phyloP scores from a whole-genome alignment of 2,888 invertebrate species.

The Endomychus coccineus region DNA sequence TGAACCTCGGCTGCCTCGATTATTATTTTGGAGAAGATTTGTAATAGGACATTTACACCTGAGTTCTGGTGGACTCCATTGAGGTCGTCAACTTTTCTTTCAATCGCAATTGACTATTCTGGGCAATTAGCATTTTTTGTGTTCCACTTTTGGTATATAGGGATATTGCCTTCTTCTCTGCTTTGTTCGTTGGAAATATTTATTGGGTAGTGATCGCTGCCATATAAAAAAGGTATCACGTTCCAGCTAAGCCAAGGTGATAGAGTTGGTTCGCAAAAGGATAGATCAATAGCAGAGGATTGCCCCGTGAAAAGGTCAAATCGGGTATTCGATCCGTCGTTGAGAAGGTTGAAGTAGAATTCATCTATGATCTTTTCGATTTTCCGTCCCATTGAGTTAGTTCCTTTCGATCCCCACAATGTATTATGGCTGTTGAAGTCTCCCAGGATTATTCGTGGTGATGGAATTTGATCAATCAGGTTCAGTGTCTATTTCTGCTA shows the following conservation, averaged over 20 bases:
- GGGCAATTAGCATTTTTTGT: too few relatives aligned
- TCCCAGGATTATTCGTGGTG: constrained; percentile 8
- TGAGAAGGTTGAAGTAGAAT: constrained; percentile 7
- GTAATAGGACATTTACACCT: too few relatives aligned
- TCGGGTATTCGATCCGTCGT: constrained; percentile 4
- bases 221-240: constrained; percentile 5
- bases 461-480: constrained; percentile 13
- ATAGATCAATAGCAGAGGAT: constrained; percentile 10
- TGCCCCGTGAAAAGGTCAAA: constrained; percentile 8
- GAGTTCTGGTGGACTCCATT: too few relatives aligned
- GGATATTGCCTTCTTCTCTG: too few relatives aligned
- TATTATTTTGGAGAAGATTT: too few relatives aligned
- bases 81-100: too few relatives aligned
- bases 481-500: too few relatives aligned
- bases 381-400: constrained; percentile 4
- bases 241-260: constrained; percentile 4
- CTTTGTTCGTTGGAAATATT: constrained; percentile 6
- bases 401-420: constrained; percentile 11
- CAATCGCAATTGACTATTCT: too few relatives aligned
- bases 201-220: constrained; percentile 13
- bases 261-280: constrained; percentile 2
- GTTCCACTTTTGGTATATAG: too few relatives aligned
- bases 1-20: too few relatives aligned
- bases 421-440: constrained; percentile 14
- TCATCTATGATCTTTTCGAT: constrained; percentile 7